phyloP scores from a whole-genome alignment of 2,113 vertebrate species.

The Corythornis cristatus region DNA sequence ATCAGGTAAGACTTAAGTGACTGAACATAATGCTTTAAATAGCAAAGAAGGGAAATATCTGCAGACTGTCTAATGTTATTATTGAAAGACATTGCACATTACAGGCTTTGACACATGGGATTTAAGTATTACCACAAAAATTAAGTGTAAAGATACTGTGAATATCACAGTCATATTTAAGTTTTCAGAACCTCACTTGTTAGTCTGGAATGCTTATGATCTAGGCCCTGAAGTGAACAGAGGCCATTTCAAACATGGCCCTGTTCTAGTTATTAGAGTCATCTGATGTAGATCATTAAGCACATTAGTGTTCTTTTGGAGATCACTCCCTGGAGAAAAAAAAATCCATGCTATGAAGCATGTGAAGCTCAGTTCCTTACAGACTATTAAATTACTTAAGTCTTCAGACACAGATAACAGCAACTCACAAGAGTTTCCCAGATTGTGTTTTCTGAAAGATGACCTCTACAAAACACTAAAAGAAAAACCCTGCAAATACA shows the following conservation, averaged over 20 bases:
- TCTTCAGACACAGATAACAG: neutral
- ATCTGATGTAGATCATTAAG: neutral
- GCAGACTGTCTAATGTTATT: neutral
- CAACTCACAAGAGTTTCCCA: neutral
- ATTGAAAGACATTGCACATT: neutral
- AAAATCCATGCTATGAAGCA: neutral
- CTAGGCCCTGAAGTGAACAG: neutral
- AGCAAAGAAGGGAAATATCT: neutral
- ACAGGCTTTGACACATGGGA: neutral
- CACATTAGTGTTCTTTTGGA: neutral
- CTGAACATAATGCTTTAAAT: neutral
- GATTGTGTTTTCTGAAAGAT: neutral
- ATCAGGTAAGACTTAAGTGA: neutral
- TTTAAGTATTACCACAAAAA: neutral
- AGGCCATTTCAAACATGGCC: neutral
- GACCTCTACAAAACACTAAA: neutral
- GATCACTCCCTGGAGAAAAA: neutral
- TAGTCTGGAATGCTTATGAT: neutral
- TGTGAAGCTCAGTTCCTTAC: neutral
- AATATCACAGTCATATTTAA: neutral
- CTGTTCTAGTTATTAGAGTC: neutral
- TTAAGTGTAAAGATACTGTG: neutral
- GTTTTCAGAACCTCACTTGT: neutral
- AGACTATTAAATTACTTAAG: neutral
- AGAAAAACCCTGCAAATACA: neutral